Base-by-base conservation (phyloP, 2,888 invertebrate species). In the Muscina levida region DNA sequence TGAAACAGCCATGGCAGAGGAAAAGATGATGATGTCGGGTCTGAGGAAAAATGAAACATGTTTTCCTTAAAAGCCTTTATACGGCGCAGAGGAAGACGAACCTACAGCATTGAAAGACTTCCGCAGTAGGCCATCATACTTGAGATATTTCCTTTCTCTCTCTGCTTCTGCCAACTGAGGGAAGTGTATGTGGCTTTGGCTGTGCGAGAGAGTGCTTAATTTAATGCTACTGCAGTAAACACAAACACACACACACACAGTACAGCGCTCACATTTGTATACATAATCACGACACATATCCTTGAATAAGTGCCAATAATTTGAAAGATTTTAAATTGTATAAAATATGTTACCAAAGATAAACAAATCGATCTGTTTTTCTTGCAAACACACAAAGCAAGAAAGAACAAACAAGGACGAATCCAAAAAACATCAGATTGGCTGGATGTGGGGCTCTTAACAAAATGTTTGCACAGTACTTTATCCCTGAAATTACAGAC, bases 61-160 rank as follows among this genome's bases (percentile, higher is more conserved):
- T 77, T 72, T 77, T 81, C 48, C 67, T 81, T 77, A 74, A 81
- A 81, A 80, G 76, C 57, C 72, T 80, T 19, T 39, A 10, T 39
- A 10, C 62, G 22, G 39, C 39, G 39, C 62, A 42, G 62, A 39
- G 22, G 42, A 62, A 62, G 42, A 62, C 22, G 22, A 62, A 42
- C 13, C 39, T 42, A 42, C 42, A 62, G 39, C 42, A 62, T 39
- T 37, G 17, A 37, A n/a, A 42, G 19, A 62, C 62, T 62, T 62
- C 62, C 62, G 62, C 42, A 62, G 62, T 62, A 42, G 62, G 19
- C 19, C 42, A 62, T 62, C 42, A 62, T 62, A 42, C 19, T 42
- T 42, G n/a, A 8, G 42, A n/a, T 53, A 10, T 13, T 8, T 1
- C 24, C 31, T 8, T 57, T 13, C 19, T 22, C 22, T 42, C 56